A percentile compares a stretch with the other conserved stretches of the same genome.
These are phyloP conservation scores for Rhamphomyia laevipes DNA, from an alignment of 2,888 invertebrate genomes.

Conservation along the genomic window DNA sequence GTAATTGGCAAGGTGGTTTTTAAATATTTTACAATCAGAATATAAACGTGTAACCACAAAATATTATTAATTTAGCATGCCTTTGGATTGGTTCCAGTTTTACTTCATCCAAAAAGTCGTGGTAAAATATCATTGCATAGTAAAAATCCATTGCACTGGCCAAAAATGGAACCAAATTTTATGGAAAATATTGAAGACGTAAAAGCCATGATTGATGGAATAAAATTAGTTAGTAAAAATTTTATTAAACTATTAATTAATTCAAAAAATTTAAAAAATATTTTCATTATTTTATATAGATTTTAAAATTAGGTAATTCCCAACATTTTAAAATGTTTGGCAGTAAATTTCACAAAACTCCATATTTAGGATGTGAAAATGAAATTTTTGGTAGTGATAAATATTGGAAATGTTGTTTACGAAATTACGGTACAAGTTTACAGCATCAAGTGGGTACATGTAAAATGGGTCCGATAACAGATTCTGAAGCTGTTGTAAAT, in stretches of 20 bases:
- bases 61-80: conserved; percentile 28
- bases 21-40: conserved; percentile 5
- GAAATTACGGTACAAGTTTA: conserved; percentile 56
- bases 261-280: no score
- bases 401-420: conserved; percentile 65
- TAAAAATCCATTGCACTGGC: conserved; percentile 60
- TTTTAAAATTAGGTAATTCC: conserved; percentile 43
- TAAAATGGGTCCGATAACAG: conserved; percentile 51
- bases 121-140: conserved; percentile 61
- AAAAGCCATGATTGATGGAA: conserved; percentile 59
- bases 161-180: conserved; percentile 72
- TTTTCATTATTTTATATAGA: conserved; percentile 35
- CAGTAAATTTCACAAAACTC: conserved; percentile 41
- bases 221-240: conserved; percentile 47
- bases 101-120: conserved; percentile 61
- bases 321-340: conserved; percentile 43
- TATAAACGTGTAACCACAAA: not conserved
- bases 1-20: conserved; percentile 23
- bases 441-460: conserved; percentile 60
- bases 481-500: conserved; percentile 50
- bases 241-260: not conserved
- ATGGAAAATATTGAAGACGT: conserved; percentile 61
- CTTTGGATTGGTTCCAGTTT: conserved; percentile 61
- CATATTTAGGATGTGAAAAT: conserved; percentile 57
- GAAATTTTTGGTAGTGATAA: conserved; percentile 48